Percentiles rank a stretch among this genome's conserved stretches.
Evolutionary conservation across 2,888 invertebrate species (phyloP).

Genomic region (Gryllus longicercus): DNA sequence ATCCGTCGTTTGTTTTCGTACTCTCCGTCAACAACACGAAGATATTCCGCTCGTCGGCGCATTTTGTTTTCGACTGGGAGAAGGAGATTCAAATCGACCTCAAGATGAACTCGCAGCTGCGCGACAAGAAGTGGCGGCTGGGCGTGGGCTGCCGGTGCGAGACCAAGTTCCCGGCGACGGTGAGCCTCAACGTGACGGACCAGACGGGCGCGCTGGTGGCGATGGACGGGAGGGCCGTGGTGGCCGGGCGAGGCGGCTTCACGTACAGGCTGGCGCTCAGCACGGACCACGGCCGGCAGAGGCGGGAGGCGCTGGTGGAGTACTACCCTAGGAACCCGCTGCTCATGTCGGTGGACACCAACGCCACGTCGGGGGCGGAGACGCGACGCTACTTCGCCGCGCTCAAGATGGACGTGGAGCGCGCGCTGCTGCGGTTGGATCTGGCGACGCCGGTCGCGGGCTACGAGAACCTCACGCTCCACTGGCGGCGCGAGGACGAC

Average conservation of each 20-base stretch:
- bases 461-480: neutral
- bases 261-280: neutral
- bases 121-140: neutral
- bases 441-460: neutral
- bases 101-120: neutral
- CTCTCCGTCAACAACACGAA: neutral
- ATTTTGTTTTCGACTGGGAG: neutral
- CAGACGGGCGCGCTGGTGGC: neutral
- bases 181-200: neutral
- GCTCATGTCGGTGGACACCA: neutral
- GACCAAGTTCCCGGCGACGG: neutral
- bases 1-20: neutral
- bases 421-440: neutral
- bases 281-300: neutral
- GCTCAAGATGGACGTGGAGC: neutral
- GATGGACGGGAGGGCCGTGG: neutral
- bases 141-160: neutral
- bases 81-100: neutral
- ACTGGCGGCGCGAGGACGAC: neutral
- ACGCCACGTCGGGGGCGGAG: neutral
- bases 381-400: neutral
- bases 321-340: neutral
- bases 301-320: neutral
- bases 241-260: neutral
- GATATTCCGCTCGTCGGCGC: neutral